Conservation (phyloP, 2,888 invertebrate species). For the Elgonia sp. region DNA sequence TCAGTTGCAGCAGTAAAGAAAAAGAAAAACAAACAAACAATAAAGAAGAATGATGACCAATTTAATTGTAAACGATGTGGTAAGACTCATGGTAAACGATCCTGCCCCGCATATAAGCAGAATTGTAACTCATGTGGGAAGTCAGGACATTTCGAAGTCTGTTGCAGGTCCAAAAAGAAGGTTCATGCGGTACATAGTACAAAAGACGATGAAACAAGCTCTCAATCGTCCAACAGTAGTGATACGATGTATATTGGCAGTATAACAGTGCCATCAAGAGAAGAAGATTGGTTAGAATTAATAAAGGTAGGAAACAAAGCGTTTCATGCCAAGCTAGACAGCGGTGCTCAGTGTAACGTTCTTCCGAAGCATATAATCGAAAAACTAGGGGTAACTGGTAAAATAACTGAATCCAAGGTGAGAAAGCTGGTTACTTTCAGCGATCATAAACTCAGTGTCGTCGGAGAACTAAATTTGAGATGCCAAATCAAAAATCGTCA, state of each 20-base stretch:
- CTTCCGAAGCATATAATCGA: not conserved
- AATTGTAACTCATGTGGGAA: not conserved
- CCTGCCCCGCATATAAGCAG: no score
- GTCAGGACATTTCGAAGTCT: not conserved
- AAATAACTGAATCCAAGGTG: no score
- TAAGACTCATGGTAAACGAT: no score
- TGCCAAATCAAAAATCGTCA: constrained; percentile 1
- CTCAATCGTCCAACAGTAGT: not conserved
- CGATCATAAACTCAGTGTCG: not conserved
- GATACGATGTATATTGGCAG: constrained; percentile 11
- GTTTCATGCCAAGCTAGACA: constrained; percentile 27
- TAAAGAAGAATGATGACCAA: no score
- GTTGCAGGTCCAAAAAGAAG: constrained; percentile 10
- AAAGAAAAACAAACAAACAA: no score
- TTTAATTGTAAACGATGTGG: no score
- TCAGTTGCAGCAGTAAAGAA: no score
- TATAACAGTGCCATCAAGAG: not conserved
- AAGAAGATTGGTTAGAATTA: constrained; percentile 20
- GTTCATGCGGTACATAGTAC: not conserved
- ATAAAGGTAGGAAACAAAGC: constrained; percentile 18
- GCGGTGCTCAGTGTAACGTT: constrained; percentile 31
- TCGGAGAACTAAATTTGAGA: constrained; percentile 3
- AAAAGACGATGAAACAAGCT: not conserved
- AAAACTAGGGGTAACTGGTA: constrained; percentile 44
- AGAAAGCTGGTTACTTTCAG: not conserved